Evolutionary conservation across 2,888 invertebrate genomes (phyloP), one percentile per base, ranked within the genome.

Genomic region (Ctenicera cuprea): DNA sequence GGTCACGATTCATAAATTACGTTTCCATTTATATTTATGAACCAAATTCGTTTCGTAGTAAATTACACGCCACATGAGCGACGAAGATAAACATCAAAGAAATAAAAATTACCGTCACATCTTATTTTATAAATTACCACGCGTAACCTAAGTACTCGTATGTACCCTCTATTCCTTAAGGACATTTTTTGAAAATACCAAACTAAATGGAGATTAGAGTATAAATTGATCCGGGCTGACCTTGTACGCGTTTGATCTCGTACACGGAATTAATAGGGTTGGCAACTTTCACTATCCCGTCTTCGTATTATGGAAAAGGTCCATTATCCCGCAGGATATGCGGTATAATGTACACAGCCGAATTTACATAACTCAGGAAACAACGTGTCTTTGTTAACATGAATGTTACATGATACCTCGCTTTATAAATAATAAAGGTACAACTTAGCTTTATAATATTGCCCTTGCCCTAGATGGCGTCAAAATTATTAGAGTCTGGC

Each of bases 21-120:
- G 12, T 54, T 26, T 54, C 54, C 54, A 54, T 54, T 54, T 54
- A 54, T 54, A 54, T 54, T 54, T 54, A 54, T 54, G 54, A 54
- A 54, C 54, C 54, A 22, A 54, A 30, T 54, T n/a, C 30, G 54
- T 30, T 54, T 54, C 54, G 30, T 33, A 54, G 30, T 30, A 54
- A 54, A 54, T 54, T 54, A 54, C 54, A 54, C 30, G 54, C 26
- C 20, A 22, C 26, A n/a, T 22, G 54, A 26, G 54, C 11, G 30
- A 54, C 26, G 54, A 14, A 26, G 54, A 54, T 54, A 54, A 54
- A 54, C 54, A 54, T 54, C 54, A 54, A 54, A 54, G 54, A 30
- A 54, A 54, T 54, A 20, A 22, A 54, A 54, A 54, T 54, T 54
- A 54, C 54, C 22, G 30, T 16, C 33, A n/a, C 26, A 26, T 33